A percentile compares a stretch with the other conserved stretches of the same genome.
Evolutionary conservation across 2,113 vertebrate genomes (phyloP).

Genomic region (rabbit (Oryctolagus cuniculus)): DNA sequence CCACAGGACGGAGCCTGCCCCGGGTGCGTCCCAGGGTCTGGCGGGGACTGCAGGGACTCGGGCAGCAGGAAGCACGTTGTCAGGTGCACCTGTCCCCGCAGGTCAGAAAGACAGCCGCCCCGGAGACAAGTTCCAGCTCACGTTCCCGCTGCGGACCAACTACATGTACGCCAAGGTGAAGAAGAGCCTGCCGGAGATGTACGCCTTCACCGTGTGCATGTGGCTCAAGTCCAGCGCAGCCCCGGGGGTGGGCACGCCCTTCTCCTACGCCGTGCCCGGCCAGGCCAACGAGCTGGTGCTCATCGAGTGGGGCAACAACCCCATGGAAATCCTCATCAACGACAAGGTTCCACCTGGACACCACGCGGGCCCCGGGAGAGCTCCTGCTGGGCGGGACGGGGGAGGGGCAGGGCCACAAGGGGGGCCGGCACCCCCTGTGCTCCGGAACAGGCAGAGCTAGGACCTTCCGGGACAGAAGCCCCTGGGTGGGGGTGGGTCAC

Average conservation of each 20-base stretch:
- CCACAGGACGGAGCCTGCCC: background rate
- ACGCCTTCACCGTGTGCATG: slow-evolving; percentile 96
- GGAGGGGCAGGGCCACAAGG: background rate
- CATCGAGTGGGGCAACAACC: slow-evolving; percentile 98
- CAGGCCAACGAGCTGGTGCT: slow-evolving; percentile 98
- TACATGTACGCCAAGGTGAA: slow-evolving; percentile 99
- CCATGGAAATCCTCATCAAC: slow-evolving; percentile 98
- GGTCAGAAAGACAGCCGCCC: slow-evolving; percentile 96
- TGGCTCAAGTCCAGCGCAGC: slow-evolving; percentile 98
- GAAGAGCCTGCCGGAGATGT: slow-evolving; percentile 98
- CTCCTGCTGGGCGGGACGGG: background rate
- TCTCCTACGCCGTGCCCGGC: slow-evolving; percentile 96
- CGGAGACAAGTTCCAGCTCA: slow-evolving; percentile 96
- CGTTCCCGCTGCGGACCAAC: slow-evolving; percentile 96
- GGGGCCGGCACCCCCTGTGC: background rate
- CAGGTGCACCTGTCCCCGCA: slow-evolving; percentile 71
- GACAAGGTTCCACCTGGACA: slow-evolving; percentile 92
- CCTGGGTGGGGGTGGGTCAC: background rate
- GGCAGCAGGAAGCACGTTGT: background rate
- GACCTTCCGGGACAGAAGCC: background rate
- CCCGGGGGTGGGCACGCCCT: slow-evolving; percentile 96
- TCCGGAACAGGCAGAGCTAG: background rate
- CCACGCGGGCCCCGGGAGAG: fast-evolving
- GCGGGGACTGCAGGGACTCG: background rate
- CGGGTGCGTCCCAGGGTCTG: background rate